A percentile compares a stretch with the other conserved stretches of the same genome.
Conservation (phyloP, 2,113 vertebrate species). For the Eulemur rufifrons region DNA sequence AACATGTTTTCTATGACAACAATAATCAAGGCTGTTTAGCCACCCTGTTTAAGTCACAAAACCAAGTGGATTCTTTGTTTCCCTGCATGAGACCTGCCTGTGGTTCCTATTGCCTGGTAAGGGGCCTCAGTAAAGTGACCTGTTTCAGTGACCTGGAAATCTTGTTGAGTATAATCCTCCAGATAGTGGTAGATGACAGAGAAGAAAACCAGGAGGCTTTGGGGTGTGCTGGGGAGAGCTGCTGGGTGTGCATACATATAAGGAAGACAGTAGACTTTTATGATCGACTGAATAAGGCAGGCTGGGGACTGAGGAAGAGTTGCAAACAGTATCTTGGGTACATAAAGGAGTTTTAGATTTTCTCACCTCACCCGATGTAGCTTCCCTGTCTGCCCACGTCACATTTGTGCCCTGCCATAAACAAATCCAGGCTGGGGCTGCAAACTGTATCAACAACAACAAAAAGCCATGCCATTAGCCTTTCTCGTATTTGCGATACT, state of each 20-base stretch:
- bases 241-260: neutral
- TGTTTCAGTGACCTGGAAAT: constrained; percentile 55
- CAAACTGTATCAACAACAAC: constrained; percentile 50
- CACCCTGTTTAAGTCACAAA: neutral
- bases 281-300: constrained; percentile 55
- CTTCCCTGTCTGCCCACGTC: constrained; percentile 33
- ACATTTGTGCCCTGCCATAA: neutral
- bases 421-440: neutral
- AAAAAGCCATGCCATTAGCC: constrained; percentile 47
- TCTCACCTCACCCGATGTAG: neutral
- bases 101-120: neutral
- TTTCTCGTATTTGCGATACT: neutral
- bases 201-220: neutral
- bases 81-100: neutral
- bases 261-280: neutral
- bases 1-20: neutral
- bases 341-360: constrained; percentile 50
- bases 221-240: neutral
- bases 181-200: constrained; percentile 5
- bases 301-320: constrained; percentile 9
- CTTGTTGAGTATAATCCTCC: constrained; percentile 17
- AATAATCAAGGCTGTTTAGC: neutral
- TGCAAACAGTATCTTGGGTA: constrained; percentile 49
- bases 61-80: constrained; percentile 13
- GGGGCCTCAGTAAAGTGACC: constrained; percentile 12